Base-by-base conservation (phyloP, 2,797 vertebrate genomes). In the Miopithecus talapoin region DNA sequence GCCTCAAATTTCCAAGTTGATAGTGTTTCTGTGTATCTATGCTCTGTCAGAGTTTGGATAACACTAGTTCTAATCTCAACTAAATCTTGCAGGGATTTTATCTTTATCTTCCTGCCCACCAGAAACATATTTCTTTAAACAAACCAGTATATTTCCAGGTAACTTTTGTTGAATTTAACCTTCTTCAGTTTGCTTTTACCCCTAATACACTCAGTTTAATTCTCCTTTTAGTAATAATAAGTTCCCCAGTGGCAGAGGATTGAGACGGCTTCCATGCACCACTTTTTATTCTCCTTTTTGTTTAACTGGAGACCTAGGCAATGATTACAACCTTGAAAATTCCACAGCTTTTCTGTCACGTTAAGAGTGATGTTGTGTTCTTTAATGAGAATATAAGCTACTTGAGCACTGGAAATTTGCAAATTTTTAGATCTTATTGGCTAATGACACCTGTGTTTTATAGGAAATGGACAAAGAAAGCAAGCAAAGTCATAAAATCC, bases 301-400 rank as follows among this genome's bases (percentile, higher is more conserved):
- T 95, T 95, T 90, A 61, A 78, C 70, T 88, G 48, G 81, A 90
- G 87, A 79, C 50, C 24, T 70, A 68, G 39, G 75, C 89, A 90
- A 36, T 88, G 87, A 93, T 92, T 89, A 79, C 24, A 94, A 57
- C 28, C 53, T 94, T 90, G 89, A 81, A 93, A 85, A 87, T 41
- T 14, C 24, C 53, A 79, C 7, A 26, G 74, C 30, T 74, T 72
- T 57, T 91, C 41, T 94, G n/a, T 76, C 41, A n/a, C 90, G 95
- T 95, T 72, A 59, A 93, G 64, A 76, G 84, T 95, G 84, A 53
- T 75, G 87, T 95, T 97, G 92, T 97, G 50, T 96, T 95, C 87
- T 93, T 93, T 97, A 94, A 96, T 96, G 98, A 94, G 94, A 96
- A 93, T 93, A 95, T 85, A 94, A 96, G 64, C 74, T 95, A 96